Base-by-base conservation (phyloP, 1,140 invertebrate genomes). In the Lineus longissimus region DNA sequence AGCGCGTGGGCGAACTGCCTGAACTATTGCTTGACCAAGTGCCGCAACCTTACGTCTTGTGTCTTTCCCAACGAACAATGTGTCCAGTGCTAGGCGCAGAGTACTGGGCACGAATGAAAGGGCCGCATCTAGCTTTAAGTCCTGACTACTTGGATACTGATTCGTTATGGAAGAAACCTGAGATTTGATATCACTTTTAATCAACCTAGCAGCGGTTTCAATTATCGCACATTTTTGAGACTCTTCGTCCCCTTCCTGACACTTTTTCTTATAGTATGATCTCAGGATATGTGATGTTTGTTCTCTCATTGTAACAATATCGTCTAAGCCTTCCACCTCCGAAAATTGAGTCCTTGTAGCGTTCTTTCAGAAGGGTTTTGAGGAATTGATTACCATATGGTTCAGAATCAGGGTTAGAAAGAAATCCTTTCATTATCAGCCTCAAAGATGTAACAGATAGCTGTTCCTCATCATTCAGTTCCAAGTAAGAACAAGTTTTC, bases 391-490 rank as follows among this genome's bases (percentile, higher is more conserved):
- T n/a, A n/a, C n/a, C n/a, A n/a, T n/a, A n/a, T n/a, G n/a, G n/a
- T n/a, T n/a, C 11, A 43, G 19, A 13, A 43, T 43, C 40, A 43
- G 11, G 11, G 19, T 43, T 43, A 13, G 11, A 19, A 11, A 43
- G 59, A 62, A 25, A 59, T 11, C 17, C 22, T 57, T 9, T 43
- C 61, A 62, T 62, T n/a, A 56, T 57, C 33, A 13, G 7, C 13
- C 19, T 11, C 4, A 62, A 29, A 27, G 55, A 13, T 15, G 61
- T 22, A 2, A 62, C n/a, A 22, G 29, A 31, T 22, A 62, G 29
- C 33, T 62, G 61, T 25, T 62, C 61, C 36, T 62, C 61, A 57
- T 62, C 47, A 57, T 55, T 56, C 33, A 17, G 30, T n/a, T n/a
- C n/a, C n/a, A n/a, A n/a, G n/a, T n/a, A n/a, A n/a, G n/a, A n/a